Percentiles rank a stretch among this genome's conserved stretches.
phyloP scores from a whole-genome alignment of 2,888 invertebrate species.

The Leucophora obtusa region DNA sequence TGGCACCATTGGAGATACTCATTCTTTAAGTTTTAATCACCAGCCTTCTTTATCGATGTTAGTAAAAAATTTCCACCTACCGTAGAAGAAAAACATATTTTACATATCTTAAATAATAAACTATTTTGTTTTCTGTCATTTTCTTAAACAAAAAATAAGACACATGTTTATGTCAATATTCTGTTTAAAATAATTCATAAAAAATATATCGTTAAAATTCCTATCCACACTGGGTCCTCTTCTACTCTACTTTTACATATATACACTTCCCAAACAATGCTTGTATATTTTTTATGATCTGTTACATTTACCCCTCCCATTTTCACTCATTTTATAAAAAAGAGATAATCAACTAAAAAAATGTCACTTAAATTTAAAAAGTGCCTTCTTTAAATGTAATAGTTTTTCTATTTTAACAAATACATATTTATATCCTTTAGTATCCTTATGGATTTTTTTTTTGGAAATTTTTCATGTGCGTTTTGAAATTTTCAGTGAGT shows the following conservation, averaged over 20 bases:
- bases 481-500: conserved; percentile 66
- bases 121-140: conserved; percentile 46
- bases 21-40: too few species aligned
- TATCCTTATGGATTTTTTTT: conserved; percentile 46
- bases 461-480: conserved; percentile 50
- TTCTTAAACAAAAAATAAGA: conserved; percentile 48
- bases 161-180: conserved; percentile 52
- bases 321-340: conserved; percentile 41
- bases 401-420: background rate
- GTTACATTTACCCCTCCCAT: conserved; percentile 67
- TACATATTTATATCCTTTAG: conserved; percentile 37
- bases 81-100: conserved; percentile 10
- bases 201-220: conserved; percentile 53
- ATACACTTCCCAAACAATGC: background rate
- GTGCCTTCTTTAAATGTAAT: conserved; percentile 6
- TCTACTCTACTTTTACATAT: background rate
- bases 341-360: conserved; percentile 12
- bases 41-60: too few species aligned
- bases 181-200: conserved; percentile 50
- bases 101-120: conserved; percentile 13
- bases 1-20: too few species aligned
- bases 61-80: background rate
- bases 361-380: conserved; percentile 54
- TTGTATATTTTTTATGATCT: conserved; percentile 71
- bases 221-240: conserved; percentile 20